A percentile compares a stretch with the other conserved stretches of the same genome.
Conservation (phyloP, 2,113 vertebrate species). For the Petroica traversi region DNA sequence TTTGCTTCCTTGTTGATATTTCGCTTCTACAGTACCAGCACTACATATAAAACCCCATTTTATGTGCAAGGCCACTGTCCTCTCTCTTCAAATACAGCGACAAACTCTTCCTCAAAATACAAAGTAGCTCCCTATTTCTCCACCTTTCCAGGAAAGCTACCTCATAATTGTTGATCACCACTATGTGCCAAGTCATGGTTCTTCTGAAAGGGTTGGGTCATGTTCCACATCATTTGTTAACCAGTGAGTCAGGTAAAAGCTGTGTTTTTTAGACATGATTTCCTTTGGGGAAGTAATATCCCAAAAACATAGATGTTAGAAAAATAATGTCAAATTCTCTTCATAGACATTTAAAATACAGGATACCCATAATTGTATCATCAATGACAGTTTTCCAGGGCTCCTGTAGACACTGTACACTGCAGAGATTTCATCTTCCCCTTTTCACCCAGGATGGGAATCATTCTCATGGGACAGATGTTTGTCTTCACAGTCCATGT, state of each 20-base stretch:
- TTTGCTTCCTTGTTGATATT: constrained; percentile 5
- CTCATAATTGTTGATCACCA: neutral
- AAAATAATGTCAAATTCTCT: neutral
- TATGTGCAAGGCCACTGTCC: neutral
- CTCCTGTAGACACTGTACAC: neutral
- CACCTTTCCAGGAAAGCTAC: neutral
- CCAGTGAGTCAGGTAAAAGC: neutral
- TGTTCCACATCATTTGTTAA: neutral
- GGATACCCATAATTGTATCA: neutral
- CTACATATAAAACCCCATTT: neutral
- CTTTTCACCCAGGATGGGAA: neutral
- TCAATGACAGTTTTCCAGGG: neutral
- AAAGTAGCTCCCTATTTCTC: neutral
- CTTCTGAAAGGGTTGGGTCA: neutral
- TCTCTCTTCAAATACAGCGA: neutral
- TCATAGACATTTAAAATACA: neutral
- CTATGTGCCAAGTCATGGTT: neutral
- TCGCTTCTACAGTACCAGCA: neutral
- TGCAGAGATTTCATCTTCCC: neutral
- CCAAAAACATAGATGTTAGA: neutral
- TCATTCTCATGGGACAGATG: neutral
- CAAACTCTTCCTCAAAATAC: neutral
- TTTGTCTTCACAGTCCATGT: neutral
- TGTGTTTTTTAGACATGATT: neutral
- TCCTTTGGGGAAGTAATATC: neutral